Percentiles rank a stretch among this genome's conserved stretches.
phyloP scores from a whole-genome alignment of 1,140 invertebrate species.

The Eciton burchellii region DNA sequence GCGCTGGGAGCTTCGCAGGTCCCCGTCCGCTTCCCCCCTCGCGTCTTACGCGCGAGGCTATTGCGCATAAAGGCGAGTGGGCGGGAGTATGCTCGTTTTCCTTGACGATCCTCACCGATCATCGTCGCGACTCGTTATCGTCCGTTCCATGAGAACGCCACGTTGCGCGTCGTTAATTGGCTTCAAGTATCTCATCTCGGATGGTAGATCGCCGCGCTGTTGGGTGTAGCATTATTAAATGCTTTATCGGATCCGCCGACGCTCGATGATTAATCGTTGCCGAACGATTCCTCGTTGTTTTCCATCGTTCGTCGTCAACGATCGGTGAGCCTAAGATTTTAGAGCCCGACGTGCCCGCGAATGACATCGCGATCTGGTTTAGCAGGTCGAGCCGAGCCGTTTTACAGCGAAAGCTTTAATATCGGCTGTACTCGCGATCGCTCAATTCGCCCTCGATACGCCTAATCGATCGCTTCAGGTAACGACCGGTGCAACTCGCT shows the following conservation, averaged over 20 bases:
- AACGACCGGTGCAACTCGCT: not conserved
- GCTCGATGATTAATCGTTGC: too few species aligned
- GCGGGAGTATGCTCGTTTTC: constrained; percentile 23
- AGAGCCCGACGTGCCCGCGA: too few species aligned
- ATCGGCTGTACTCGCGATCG: not conserved
- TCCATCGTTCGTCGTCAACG: too few species aligned
- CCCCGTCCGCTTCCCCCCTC: too few species aligned
- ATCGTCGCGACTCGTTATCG: constrained; percentile 34
- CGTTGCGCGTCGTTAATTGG: not conserved
- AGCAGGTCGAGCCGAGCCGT: too few species aligned
- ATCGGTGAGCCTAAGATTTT: too few species aligned
- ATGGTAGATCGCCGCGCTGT: not conserved
- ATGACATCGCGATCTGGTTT: too few species aligned
- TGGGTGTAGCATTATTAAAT: not conserved
- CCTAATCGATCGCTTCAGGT: constrained; percentile 7
- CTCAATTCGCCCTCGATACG: not conserved
- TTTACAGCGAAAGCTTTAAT: not conserved
- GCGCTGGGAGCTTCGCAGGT: constrained; percentile 62
- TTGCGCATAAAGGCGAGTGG: not conserved
- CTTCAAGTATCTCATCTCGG: not conserved
- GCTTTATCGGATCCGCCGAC: not conserved
- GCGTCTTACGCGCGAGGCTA: constrained; percentile 31
- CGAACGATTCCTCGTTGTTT: too few species aligned
- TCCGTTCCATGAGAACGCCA: not conserved
- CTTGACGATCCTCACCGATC: constrained; percentile 5